Evolutionary conservation across 1,140 invertebrate species (phyloP), one percentile per base, ranked within the genome.

Genomic region (Augochlora pura): DNA sequence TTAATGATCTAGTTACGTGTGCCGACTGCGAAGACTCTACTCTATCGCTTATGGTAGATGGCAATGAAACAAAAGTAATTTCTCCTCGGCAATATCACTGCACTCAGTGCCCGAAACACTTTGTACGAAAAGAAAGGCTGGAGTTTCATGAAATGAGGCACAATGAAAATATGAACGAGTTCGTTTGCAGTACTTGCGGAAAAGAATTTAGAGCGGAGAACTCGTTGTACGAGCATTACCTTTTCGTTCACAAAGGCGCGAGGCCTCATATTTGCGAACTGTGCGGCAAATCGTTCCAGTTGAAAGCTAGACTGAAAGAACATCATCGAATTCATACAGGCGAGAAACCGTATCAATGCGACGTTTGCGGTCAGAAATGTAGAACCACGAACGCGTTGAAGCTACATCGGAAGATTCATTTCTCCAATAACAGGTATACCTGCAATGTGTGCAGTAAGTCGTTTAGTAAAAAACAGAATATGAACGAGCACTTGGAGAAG

Each of bases 71-170:
- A 18, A 88, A 86, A 75, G 78, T 82, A 8, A 81, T 88, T 3
- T 81, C 85, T 1, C 87, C 78, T 10, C 74, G 87, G 5, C 83
- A 87, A n/a, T 88, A 88, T 63, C 85, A 88, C 60, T 88, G 87
- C 23, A 72, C 76, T 14, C 80, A 81, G 42, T 88, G 87, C 57
- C 71, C 77, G 0, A 88, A 88, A n/a, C 83, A 86, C 16, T 88
- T 88, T 54, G 72, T 83, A 25, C 72, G 83, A 12, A 88, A 79
- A 60, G 87, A 88, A 16, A 88, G 87, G 82, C 25, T 88, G 3
- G 87, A 88, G 18, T 88, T 87, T 46, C 87, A 88, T 23, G 81
- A 81, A 54, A 88, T 88, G 87, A 73, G 87, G 6, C 87, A 88
- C 25, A 87, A 85, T 21, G 87, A 88, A 39, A 87, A 88, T 49